Evolutionary conservation across 2,113 vertebrate species (phyloP), one percentile per base, ranked within the genome.

Genomic region (Sturnus vulgaris): DNA sequence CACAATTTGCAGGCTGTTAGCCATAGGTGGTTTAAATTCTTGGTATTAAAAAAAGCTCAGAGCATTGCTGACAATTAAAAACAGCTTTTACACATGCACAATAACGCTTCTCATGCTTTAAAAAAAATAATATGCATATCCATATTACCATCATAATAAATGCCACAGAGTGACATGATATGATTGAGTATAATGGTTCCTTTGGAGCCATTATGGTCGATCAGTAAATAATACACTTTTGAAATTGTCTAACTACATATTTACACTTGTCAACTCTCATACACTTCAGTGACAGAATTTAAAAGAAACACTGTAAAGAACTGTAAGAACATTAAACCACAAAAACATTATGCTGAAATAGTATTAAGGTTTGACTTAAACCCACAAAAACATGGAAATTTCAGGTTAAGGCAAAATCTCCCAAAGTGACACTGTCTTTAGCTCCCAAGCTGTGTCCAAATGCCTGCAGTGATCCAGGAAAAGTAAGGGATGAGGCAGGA

Each of bases 221-320:
- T 98, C 98, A 98, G 97, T 98, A 98, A 98, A 98, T 98, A 98
- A 98, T 97, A 97, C 97, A 97, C 96, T 97, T 98, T 93, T 95
- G 90, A 97, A 98, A 97, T 97, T 97, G 96, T 97, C 97, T 98
- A 96, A 97, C 95, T 97, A 97, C 96, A 95, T 98, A 98, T 98
- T 98, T 98, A 98, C 96, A 97, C 97, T 96, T 98, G 98, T 98
- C 98, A 98, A 91, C 92, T 96, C 90, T 91, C 86, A 84, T 95
- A 97, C 89, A 96, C 95, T 97, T 95, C 91, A 96, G 92, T 97
- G 97, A 98, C 96, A 98, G 97, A 98, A 98, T 98, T 97, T 96
- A 96, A 97, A 96, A 97, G 96, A 96, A 97, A 97, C 91, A 91
- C 92, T 92, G 93, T 83, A 93, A 97, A 97, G 96, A 96, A 81